phyloP scores from a whole-genome alignment of 2,113 vertebrate species.

The Hemichromis elongatus region DNA sequence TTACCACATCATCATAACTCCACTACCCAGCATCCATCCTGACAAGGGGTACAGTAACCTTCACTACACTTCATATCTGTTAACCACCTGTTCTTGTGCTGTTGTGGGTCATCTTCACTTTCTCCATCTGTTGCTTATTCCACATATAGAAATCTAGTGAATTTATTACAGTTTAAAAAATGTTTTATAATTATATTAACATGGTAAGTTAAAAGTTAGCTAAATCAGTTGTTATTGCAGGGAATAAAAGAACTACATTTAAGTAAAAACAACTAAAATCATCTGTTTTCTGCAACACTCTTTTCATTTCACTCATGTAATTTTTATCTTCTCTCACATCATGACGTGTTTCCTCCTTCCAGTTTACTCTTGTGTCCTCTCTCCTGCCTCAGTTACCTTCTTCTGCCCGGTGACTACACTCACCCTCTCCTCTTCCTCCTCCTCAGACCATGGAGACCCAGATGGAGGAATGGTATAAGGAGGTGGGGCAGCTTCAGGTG shows the following conservation, averaged over 20 bases:
- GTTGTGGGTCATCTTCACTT: neutral
- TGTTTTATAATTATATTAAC: neutral
- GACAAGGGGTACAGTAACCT: slow-evolving; percentile 67
- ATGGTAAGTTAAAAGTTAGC: neutral
- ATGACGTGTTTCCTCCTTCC: neutral
- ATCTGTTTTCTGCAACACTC: neutral
- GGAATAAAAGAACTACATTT: rapidly evolving
- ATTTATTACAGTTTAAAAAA: neutral
- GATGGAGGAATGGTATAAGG: slow-evolving; percentile 88
- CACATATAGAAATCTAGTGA: rapidly evolving
- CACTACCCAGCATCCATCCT: slow-evolving; percentile 63
- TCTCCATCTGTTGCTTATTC: neutral
- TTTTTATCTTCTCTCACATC: neutral
- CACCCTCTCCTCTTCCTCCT: neutral
- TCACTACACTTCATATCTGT: slow-evolving; percentile 47
- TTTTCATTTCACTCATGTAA: neutral
- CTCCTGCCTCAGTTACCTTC: neutral
- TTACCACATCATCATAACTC: slow-evolving; percentile 59
- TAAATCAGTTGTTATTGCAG: rapidly evolving
- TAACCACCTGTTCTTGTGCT: neutral
- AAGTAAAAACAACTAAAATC: neutral
- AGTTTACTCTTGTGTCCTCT: neutral
- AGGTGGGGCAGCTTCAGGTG: slow-evolving; percentile 83
- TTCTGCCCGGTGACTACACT: neutral
- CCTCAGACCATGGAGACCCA: slow-evolving; percentile 85